phyloP scores from a whole-genome alignment of 1,140 invertebrate species.

The Drosophila suzukii region DNA sequence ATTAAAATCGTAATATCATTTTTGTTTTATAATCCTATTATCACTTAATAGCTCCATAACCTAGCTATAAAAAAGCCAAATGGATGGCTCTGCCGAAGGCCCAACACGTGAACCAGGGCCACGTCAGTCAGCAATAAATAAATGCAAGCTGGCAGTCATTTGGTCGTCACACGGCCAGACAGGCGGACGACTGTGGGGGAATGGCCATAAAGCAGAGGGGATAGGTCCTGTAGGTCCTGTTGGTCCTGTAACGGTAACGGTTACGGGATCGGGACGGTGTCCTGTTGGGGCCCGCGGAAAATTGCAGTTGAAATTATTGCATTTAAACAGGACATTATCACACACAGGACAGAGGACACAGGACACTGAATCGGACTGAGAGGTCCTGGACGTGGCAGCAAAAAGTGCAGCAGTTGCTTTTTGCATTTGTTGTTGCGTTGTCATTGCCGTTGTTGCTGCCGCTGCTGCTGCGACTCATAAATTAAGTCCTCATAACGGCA shows the following conservation, averaged over 20 bases:
- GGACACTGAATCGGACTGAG: conserved; percentile 33
- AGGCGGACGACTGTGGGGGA: conserved; percentile 38
- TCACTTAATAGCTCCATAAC: neutral
- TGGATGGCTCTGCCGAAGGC: conserved; percentile 10
- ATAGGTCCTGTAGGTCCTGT: conserved; percentile 27
- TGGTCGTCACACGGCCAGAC: conserved; percentile 72
- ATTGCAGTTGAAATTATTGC: conserved; percentile 82
- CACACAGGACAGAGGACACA: conserved; percentile 29
- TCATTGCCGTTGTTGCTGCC: conserved; percentile 31
- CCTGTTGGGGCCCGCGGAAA: conserved; percentile 51
- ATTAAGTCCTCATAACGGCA: conserved; percentile 82
- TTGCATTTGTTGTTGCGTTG: conserved; percentile 66
- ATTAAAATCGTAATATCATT: no score
- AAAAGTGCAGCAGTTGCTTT: conserved; percentile 79
- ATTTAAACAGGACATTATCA: conserved; percentile 83
- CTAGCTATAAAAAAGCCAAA: neutral
- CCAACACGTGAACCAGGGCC: conserved; percentile 42
- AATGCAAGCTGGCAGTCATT: conserved; percentile 82
- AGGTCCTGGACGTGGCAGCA: conserved; percentile 46
- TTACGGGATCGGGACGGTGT: conserved; percentile 13
- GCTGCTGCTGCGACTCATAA: conserved; percentile 71
- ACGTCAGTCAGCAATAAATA: conserved; percentile 82
- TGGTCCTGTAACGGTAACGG: conserved; percentile 11
- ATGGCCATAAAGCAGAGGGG: conserved; percentile 26
- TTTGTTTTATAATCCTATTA: no score